phyloP scores from a whole-genome alignment of 2,888 invertebrate species.

The Phragmatobia fuliginosa region DNA sequence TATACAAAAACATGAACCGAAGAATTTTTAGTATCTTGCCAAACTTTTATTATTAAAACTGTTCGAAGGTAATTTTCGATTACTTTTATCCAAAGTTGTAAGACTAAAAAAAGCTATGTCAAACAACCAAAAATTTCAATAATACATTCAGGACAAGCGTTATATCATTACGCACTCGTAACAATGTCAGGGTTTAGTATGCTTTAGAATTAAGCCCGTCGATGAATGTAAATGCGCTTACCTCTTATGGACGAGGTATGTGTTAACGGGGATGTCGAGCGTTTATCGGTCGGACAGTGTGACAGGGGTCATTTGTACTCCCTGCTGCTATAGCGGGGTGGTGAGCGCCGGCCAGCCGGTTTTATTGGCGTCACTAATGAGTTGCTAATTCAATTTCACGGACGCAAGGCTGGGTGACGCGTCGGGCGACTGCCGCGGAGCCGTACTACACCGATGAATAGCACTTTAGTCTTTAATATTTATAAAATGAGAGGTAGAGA shows the following conservation, averaged over 20 bases:
- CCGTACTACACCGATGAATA: background rate
- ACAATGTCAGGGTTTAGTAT: constrained; percentile 1
- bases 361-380: constrained; percentile 86
- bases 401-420: constrained; percentile 67
- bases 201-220: constrained; percentile 19
- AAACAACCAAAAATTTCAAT: constrained; percentile 8
- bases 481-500: background rate
- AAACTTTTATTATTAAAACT: constrained; percentile 45
- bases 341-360: constrained; percentile 63
- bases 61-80: constrained; percentile 26
- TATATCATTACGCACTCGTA: background rate
- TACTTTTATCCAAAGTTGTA: constrained; percentile 20
- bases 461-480: constrained; percentile 11
- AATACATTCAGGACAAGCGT: constrained; percentile 10
- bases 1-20: constrained; percentile 19
- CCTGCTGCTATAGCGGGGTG: constrained; percentile 15
- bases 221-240: constrained; percentile 39
- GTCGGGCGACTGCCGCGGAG: constrained; percentile 35
- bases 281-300: constrained; percentile 46
- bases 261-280: constrained; percentile 30
- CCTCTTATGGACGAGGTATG: constrained; percentile 25
- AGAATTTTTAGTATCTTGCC: constrained; percentile 30
- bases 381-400: constrained; percentile 87
- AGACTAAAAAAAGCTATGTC: constrained; percentile 5
- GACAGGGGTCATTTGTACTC: constrained; percentile 31